Evolutionary conservation across 2,888 invertebrate species (phyloP), one percentile per base, ranked within the genome.

Genomic region (Teinopalpus imperialis): DNA sequence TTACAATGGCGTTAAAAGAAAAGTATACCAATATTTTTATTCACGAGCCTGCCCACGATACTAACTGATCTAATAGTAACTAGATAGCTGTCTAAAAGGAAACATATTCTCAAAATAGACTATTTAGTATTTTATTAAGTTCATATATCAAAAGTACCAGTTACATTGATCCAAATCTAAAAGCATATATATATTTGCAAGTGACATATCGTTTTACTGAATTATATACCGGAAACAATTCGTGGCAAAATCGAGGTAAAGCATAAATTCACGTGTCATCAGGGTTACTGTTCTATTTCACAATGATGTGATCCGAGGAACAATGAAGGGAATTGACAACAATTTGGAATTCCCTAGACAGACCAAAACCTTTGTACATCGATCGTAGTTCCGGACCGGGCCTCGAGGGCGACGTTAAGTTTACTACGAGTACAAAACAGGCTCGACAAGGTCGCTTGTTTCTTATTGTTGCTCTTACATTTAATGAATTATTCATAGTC

Each of bases 401-500:
- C 57, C 69, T 60, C 62, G 34, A 48, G 63, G 68, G 64, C 50
- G 35, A 58, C 61, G 57, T 61, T 57, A 62, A 67, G 60, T 67
- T 64, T 59, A 60, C 60, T 63, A 59, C 57, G 53, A 54, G 57
- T 57, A 61, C 62, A 57, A 57, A 59, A 57, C 64, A 61, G 57
- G 8, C 26, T 16, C 54, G 42, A 51, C 57, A 55, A 49, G 48
- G 52, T 52, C 55, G 58, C 55, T 62, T 61, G 57, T 57, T 61
- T 57, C 55, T 57, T 56, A 61, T 61, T 65, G 62, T 61, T 57
- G 53, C 57, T n/a, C n/a, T n/a, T 54, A 48, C 49, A 51, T 24
- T 30, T 13, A 12, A 36, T 39, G 29, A 43, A 35, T 43, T 43
- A 43, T 43, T 43, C 43, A 43, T 36, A 36, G 14, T 30, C 23